Base-by-base conservation (phyloP, 2,888 invertebrate species). In the Tricholauxania praeusta region DNA sequence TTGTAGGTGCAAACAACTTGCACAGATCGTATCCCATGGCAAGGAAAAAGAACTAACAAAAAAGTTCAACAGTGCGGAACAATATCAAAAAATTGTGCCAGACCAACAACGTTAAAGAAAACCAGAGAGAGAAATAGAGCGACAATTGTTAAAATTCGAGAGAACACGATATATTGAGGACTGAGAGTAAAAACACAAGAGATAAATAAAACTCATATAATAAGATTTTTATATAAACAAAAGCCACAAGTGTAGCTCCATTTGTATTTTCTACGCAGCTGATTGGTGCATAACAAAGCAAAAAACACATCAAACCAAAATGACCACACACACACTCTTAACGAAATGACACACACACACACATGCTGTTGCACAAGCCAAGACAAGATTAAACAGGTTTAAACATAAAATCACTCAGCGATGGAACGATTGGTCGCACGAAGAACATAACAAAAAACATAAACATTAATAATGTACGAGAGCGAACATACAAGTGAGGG, bases 251-350 rank as follows among this genome's bases (percentile, higher is more conserved):
- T 39, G 53, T 70, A 63, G 70, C 70, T 70, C 49, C 39, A 39
- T 55, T 55, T 74, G 74, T 79, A 74, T 77, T 78, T 74, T 70
- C 74, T 66, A 60, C 76, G 76, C 73, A 75, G 72, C 77, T 79
- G 82, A 82, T 82, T 82, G 82, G 82, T 79, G 82, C 80, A 82
- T 28, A 28, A 28, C 28, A 28, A 28, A 28, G 28, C 4, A 3
- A 28, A n/a, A 28, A 28, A 28, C 28, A 12, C 57, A 17, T 12
- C 55, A 39, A 39, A 10, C 7, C 7, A 39, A 39, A 39, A 10
- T 39, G 39, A 39, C 39, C 39, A 22, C 60, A 59, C 48, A 15
- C 39, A 70, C 49, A 70, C 70, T 19, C 7, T 12, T 19, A 12
- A 39, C 10, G 39, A 39, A 39, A 39, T 39, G 10, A 39, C 10